phyloP scores from a whole-genome alignment of 2,888 invertebrate species.

The Bombylius major region DNA sequence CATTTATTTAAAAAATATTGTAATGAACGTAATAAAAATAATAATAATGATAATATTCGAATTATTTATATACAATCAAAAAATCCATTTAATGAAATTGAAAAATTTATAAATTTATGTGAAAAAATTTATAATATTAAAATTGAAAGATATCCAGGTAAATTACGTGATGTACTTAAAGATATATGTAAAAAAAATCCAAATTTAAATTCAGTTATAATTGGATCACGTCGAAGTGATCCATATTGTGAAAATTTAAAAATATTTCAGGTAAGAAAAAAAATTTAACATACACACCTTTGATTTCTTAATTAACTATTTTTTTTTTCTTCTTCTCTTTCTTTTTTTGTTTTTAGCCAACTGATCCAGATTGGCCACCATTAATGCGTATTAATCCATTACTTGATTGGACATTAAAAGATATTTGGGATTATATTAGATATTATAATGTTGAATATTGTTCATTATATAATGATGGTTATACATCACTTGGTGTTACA shows the following conservation, averaged over 20 bases:
- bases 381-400: slow-evolving; percentile 81
- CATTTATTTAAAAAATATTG: slow-evolving; percentile 42
- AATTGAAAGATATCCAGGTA: slow-evolving; percentile 51
- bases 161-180: slow-evolving; percentile 59
- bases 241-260: slow-evolving; percentile 59
- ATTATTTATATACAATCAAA: slow-evolving; percentile 68
- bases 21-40: slow-evolving; percentile 25
- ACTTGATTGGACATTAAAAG: slow-evolving; percentile 81
- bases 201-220: slow-evolving; percentile 67
- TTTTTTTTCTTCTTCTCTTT: too few relatives aligned
- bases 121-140: slow-evolving; percentile 59
- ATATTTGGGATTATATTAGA: slow-evolving; percentile 84
- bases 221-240: slow-evolving; percentile 86
- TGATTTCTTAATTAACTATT: neutral
- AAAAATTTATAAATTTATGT: slow-evolving; percentile 65
- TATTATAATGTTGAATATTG: slow-evolving; percentile 78
- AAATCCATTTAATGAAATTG: slow-evolving; percentile 75
- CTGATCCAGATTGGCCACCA: slow-evolving; percentile 83
- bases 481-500: slow-evolving; percentile 76
- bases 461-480: slow-evolving; percentile 78
- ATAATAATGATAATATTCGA: slow-evolving; percentile 30
- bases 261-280: slow-evolving; percentile 49
- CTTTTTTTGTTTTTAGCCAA: slow-evolving; percentile 42
- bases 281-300: neutral
- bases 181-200: slow-evolving; percentile 45